These are phyloP conservation scores for Pectinophora gossypiella DNA, from an alignment of 1,140 invertebrate genomes.

Conservation along the genomic window DNA sequence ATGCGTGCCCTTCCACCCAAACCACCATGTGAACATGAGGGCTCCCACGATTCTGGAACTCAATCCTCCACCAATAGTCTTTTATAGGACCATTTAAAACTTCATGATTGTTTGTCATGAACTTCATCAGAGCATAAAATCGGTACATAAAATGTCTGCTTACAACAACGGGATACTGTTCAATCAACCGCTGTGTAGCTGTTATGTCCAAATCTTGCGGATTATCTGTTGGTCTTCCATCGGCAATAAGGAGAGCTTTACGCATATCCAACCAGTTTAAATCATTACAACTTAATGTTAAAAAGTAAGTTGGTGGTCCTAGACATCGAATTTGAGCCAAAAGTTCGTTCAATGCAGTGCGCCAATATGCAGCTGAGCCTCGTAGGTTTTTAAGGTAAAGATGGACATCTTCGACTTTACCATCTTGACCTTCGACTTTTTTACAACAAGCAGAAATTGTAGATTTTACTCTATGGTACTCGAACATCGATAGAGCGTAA, in stretches of 20 bases:
- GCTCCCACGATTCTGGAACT: conserved; percentile 34
- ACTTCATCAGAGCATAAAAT: conserved; percentile 45
- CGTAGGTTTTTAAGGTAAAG: conserved; percentile 6
- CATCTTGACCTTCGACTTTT: conserved; percentile 19
- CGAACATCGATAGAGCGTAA: conserved; percentile 37
- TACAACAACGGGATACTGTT: conserved; percentile 40
- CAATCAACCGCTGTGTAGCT: conserved; percentile 37
- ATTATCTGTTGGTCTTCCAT: neutral
- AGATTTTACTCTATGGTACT: conserved; percentile 28
- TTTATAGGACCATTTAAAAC: conserved; percentile 25
- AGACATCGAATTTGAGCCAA: conserved; percentile 11
- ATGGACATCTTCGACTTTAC: conserved; percentile 1
- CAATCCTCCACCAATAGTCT: conserved; percentile 29
- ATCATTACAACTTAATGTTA: conserved; percentile 15
- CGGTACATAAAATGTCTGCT: conserved; percentile 47
- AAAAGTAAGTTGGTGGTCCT: conserved; percentile 12
- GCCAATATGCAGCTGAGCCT: conserved; percentile 13
- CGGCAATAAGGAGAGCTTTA: conserved; percentile 10
- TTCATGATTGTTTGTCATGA: conserved; percentile 20
- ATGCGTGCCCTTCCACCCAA: conserved; percentile 22
- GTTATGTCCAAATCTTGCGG: conserved; percentile 14
- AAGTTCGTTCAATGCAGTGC: conserved; percentile 3
- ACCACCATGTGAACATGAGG: conserved; percentile 30
- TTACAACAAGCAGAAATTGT: conserved; percentile 25
- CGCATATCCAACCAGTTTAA: conserved; percentile 13